phyloP scores from a whole-genome alignment of 2,888 invertebrate genomes.

The Taenaris catops region DNA sequence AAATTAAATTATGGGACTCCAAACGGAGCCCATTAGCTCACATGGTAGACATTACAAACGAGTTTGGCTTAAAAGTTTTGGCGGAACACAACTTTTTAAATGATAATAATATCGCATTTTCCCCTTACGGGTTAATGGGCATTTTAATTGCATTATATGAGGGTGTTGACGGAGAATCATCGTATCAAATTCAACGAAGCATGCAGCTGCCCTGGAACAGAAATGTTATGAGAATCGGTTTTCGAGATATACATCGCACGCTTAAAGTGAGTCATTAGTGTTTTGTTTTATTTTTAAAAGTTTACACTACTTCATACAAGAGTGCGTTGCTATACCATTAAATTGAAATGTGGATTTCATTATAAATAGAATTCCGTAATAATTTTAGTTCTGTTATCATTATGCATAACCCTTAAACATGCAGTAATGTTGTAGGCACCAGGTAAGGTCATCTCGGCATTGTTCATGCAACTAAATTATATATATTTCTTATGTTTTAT shows the following conservation, averaged over 20 bases:
- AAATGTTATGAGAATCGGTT: conserved; percentile 86
- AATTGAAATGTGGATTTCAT: too few species aligned
- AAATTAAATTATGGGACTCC: conserved; percentile 67
- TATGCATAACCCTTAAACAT: too few species aligned
- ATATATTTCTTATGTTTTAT: too few species aligned
- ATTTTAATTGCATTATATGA: conserved; percentile 89
- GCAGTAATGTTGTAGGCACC: too few species aligned
- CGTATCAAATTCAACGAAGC: conserved; percentile 84
- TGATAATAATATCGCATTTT: conserved; percentile 90
- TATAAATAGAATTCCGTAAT: too few species aligned
- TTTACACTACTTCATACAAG: too few species aligned
- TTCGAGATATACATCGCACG: conserved; percentile 90
- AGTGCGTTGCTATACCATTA: too few species aligned
- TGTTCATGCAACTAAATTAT: too few species aligned
- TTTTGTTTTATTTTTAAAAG: conserved; percentile 7
- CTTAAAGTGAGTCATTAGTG: conserved; percentile 83
- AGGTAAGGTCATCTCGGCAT: too few species aligned
- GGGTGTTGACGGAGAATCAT: conserved; percentile 86
- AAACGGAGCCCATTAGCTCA: conserved; percentile 82
- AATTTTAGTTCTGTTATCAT: too few species aligned
- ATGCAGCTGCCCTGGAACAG: conserved; percentile 86
- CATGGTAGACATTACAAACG: conserved; percentile 90
- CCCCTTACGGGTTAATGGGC: conserved; percentile 90
- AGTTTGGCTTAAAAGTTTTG: conserved; percentile 84
- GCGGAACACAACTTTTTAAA: conserved; percentile 86